These are phyloP conservation scores for Vombatus ursinus DNA, from an alignment of 2,113 vertebrate species.

Conservation along the genomic window DNA sequence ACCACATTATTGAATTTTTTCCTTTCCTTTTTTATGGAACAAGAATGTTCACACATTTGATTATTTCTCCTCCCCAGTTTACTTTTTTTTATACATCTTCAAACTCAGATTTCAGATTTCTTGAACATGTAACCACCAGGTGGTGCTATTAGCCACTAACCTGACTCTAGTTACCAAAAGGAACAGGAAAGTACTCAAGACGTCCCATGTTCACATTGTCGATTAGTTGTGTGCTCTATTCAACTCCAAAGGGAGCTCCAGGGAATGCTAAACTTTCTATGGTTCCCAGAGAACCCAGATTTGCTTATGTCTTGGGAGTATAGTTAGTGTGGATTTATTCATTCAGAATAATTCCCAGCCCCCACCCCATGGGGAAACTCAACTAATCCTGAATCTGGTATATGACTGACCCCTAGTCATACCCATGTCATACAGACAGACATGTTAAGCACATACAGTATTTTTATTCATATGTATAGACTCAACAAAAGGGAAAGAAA, in stretches of 20 bases:
- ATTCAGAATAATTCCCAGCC: not conserved
- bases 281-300: not conserved
- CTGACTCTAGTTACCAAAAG: not conserved
- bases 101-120: not conserved
- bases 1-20: not conserved
- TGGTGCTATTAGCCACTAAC: not conserved
- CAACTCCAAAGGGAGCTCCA: not conserved
- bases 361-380: not conserved
- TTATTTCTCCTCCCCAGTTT: not conserved
- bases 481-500: not conserved
- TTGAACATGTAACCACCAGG: not conserved
- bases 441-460: not conserved
- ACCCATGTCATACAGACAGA: not conserved
- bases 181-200: not conserved
- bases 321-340: not conserved
- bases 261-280: not conserved
- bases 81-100: not conserved
- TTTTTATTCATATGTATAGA: not conserved
- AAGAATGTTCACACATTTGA: not conserved
- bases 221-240: not conserved
- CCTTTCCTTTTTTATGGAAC: not conserved
- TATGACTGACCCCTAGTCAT: not conserved
- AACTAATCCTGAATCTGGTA: not conserved
- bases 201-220: not conserved
- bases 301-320: not conserved